Percentiles rank a stretch among this genome's conserved stretches.
Conservation (phyloP, 2,888 invertebrate genomes). For the Merodon equestris region DNA sequence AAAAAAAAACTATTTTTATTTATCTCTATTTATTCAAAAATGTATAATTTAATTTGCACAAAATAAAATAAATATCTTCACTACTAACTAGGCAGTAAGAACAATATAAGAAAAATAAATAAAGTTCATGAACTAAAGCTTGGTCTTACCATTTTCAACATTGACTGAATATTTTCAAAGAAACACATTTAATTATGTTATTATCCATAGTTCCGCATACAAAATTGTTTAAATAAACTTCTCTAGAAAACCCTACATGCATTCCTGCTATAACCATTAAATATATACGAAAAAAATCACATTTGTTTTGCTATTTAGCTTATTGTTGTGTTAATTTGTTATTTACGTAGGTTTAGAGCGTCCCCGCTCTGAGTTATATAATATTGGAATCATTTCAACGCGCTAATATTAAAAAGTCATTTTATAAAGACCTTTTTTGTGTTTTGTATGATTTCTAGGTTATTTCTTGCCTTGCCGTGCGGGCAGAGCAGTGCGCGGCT, state of each 20-base stretch:
- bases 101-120: slow-evolving; percentile 43
- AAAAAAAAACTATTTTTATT: too few relatives aligned
- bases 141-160: slow-evolving; percentile 1
- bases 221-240: slow-evolving; percentile 22
- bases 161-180: slow-evolving; percentile 45
- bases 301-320: slow-evolving; percentile 64
- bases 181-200: too few relatives aligned
- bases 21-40: slow-evolving; percentile 48
- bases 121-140: slow-evolving; percentile 43
- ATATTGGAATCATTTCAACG: too few relatives aligned
- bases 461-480: too few relatives aligned
- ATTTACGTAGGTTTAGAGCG: slow-evolving; percentile 38
- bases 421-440: too few relatives aligned
- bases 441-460: too few relatives aligned
- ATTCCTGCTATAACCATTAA: slow-evolving; percentile 33
- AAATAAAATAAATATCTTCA: slow-evolving; percentile 60
- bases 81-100: slow-evolving; percentile 17
- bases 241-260: slow-evolving; percentile 32
- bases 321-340: slow-evolving; percentile 41
- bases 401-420: too few relatives aligned
- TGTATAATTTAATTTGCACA: slow-evolving; percentile 59
- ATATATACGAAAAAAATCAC: slow-evolving; percentile 64
- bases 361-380: too few relatives aligned
- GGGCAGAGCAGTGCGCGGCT: too few relatives aligned
- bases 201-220: slow-evolving; percentile 45